phyloP scores from a whole-genome alignment of 2,113 vertebrate species.

The Gorilla gorilla region DNA sequence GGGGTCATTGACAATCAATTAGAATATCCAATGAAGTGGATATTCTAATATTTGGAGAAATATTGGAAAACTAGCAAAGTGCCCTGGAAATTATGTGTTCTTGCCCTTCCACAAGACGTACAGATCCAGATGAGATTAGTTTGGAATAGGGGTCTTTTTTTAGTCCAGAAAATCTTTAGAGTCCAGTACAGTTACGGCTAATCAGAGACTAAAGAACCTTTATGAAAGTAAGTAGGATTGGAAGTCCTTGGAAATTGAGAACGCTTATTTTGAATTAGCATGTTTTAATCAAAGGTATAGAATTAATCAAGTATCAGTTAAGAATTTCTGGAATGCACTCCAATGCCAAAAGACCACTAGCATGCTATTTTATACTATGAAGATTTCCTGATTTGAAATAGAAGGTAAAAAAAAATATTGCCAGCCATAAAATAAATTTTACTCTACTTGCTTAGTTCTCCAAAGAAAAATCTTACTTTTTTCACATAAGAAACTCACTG shows the following conservation, averaged over 20 bases:
- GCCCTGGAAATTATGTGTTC: not conserved
- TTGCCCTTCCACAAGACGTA: not conserved
- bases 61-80: not conserved
- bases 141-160: not conserved
- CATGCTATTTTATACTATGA: not conserved
- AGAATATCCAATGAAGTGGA: not conserved
- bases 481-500: constrained; percentile 26
- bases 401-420: not conserved
- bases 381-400: not conserved
- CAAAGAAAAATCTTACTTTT: not conserved
- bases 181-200: not conserved
- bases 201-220: not conserved
- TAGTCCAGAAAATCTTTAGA: not conserved
- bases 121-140: not conserved
- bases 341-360: not conserved
- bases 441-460: not conserved
- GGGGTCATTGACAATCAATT: not conserved
- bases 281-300: constrained; percentile 11
- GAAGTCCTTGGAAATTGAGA: not conserved
- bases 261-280: constrained; percentile 14
- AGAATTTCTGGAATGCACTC: not conserved
- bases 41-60: not conserved
- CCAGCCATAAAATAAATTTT: not conserved
- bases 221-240: not conserved
- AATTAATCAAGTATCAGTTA: not conserved